Percentiles rank a stretch among this genome's conserved stretches.
Evolutionary conservation across 2,113 vertebrate genomes (phyloP).

Genomic region (Scophthalmus maximus): DNA sequence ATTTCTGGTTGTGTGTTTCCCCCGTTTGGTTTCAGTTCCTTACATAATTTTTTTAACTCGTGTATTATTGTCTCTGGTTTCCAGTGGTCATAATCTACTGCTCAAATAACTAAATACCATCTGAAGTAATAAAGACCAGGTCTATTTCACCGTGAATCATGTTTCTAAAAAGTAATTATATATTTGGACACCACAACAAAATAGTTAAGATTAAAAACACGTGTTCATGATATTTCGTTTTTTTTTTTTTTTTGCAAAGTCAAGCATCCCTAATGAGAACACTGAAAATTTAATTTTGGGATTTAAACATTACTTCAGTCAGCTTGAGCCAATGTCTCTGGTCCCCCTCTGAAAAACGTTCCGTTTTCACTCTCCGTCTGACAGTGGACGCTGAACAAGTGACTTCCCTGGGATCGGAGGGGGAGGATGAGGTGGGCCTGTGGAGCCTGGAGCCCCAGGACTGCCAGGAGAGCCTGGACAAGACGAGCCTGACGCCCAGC

Average conservation of each 20-base stretch:
- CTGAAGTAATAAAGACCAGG: conserved; percentile 30
- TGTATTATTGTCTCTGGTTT: conserved; percentile 13
- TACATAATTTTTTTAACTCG: not conserved
- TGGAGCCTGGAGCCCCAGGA: conserved; percentile 82
- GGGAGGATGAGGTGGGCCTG: conserved; percentile 81
- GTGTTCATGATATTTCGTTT: conserved; percentile 3
- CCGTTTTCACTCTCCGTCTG: not conserved
- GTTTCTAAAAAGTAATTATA: not conserved
- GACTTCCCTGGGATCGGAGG: conserved; percentile 81
- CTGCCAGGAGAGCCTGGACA: conserved; percentile 78
- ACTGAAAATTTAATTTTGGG: not conserved
- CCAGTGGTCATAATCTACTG: conserved; percentile 23
- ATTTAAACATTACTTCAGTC: not conserved
- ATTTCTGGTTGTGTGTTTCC: conserved; percentile 28
- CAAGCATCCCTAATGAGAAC: not conserved
- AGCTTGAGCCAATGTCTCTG: too few relatives aligned
- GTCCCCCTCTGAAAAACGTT: not conserved
- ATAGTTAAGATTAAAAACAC: conserved; percentile 5
- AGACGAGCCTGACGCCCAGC: conserved; percentile 80
- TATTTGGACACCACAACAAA: conserved; percentile 8
- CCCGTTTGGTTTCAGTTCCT: conserved; percentile 50
- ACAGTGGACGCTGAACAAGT: conserved; percentile 77
- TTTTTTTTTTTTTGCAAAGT: conserved; percentile 8
- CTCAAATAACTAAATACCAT: conserved; percentile 11
- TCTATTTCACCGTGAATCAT: not conserved